Base-by-base conservation (phyloP, 2,113 vertebrate species). In the Sula dactylatra region DNA sequence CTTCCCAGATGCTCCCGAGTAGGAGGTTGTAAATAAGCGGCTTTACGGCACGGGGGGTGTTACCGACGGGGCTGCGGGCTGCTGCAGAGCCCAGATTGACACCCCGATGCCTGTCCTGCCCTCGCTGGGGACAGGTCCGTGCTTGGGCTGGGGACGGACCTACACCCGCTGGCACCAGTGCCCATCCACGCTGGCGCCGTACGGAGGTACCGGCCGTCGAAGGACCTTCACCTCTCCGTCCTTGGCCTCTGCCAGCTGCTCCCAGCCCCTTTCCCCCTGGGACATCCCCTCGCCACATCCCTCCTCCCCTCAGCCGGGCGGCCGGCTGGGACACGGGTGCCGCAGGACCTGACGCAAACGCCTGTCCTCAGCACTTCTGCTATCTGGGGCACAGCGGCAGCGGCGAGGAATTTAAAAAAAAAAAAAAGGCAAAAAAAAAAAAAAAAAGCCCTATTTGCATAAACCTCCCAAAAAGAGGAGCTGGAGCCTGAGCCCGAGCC, bases 331-430 rank as follows among this genome's bases (percentile, higher is more conserved):
- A 76, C 17, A 2, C 19, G 34, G 83, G 78, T 85, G 47, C 86
- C 47, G 93, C 95, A 96, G 91, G 96, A 82, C 94, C 72, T 67
- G 72, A 66, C 38, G 71, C 93, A 93, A 95, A 93, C 10, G 78
- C 84, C 93, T 89, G 91, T 94, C 94, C 93, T 97, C 96, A 97
- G 96, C 96, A 94, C 81, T 97, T 97, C 93, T 90, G 82, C 93
- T 92, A 97, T 96, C 94, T 96, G 96, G 96, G 97, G 74, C 96
- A 95, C 38, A 6, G 82, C 56, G 56, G 94, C 90, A 93, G 95
- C 85, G 0, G 77, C 3, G 0, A 88, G 84, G 91, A 95, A 93
- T 94, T 84, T 42, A 72, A 85, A 77, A 83, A 86, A 77, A 88
- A 83, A 59, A 72, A 62, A 55, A 32, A 20, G 29, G 34, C 5